A percentile compares a stretch with the other conserved stretches of the same genome.
phyloP scores from a whole-genome alignment of 1,140 invertebrate genomes.

The Caenorhabditis latens region DNA sequence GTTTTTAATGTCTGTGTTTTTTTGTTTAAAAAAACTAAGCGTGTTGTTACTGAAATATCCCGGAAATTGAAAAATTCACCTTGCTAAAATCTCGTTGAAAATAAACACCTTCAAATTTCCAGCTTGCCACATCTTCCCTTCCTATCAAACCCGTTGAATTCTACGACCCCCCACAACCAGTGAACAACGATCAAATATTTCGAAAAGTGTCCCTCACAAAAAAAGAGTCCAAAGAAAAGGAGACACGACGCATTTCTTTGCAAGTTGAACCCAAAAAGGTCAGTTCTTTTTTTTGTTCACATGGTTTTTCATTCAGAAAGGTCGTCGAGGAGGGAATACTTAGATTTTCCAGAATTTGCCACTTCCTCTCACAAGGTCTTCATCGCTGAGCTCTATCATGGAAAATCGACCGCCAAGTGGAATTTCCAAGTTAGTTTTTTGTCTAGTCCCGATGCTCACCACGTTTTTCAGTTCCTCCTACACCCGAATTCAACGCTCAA shows the following conservation, averaged over 20 bases:
- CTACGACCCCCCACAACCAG: background rate
- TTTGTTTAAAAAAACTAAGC: no score
- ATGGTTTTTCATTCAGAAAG: background rate
- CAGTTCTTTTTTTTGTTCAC: background rate
- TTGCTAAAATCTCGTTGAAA: no score
- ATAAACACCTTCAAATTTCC: background rate
- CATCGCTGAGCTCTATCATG: constrained; percentile 35
- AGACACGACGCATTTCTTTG: constrained; percentile 5
- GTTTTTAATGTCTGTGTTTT: no score
- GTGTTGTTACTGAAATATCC: no score
- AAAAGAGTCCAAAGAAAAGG: constrained; percentile 2
- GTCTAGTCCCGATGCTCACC: background rate
- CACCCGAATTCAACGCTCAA: constrained; percentile 53
- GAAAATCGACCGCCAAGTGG: constrained; percentile 40
- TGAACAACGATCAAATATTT: background rate
- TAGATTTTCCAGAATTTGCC: background rate
- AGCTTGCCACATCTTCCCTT: background rate
- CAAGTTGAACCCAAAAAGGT: constrained; percentile 17
- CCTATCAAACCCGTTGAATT: constrained; percentile 3
- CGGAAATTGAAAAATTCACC: background rate
- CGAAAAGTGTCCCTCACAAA: background rate
- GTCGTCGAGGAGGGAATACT: background rate
- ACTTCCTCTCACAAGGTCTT: constrained; percentile 18
- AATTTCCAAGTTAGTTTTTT: constrained; percentile 13
- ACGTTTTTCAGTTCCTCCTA: constrained; percentile 52